A percentile compares a stretch with the other conserved stretches of the same genome.
These are phyloP conservation scores for Gymnosoma rotundatum DNA, from an alignment of 2,888 invertebrate genomes.

Conservation along the genomic window DNA sequence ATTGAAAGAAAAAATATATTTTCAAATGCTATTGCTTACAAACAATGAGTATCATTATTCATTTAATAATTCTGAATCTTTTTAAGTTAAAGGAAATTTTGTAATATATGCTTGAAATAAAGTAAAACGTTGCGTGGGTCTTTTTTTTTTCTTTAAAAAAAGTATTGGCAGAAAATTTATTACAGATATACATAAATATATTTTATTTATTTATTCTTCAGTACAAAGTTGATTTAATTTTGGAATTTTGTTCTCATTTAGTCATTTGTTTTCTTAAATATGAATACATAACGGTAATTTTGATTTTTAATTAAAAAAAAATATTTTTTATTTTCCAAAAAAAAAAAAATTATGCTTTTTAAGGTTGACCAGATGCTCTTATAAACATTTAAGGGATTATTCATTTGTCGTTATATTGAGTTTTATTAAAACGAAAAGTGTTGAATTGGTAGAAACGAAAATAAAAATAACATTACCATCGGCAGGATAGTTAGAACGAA, in stretches of 20 bases:
- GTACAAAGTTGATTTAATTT: background rate
- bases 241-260: background rate
- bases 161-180: background rate
- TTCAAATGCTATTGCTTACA: background rate
- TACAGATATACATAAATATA: background rate
- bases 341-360: no score
- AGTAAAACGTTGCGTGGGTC: slow-evolving; percentile 54
- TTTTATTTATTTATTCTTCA: background rate
- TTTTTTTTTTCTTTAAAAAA: background rate
- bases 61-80: slow-evolving; percentile 5
- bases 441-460: no score
- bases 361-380: no score
- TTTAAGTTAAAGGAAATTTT: background rate
- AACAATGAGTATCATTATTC: background rate
- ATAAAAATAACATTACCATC: no score
- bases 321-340: no score
- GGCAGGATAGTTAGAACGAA: no score
- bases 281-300: no score
- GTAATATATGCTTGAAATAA: slow-evolving; percentile 1
- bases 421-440: no score
- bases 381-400: no score
- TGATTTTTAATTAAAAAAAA: no score
- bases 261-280: no score
- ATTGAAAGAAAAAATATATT: slow-evolving; percentile 12
- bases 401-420: no score